These are phyloP conservation scores for Tipula helvola DNA, from an alignment of 2,888 invertebrate genomes.

Conservation along the genomic window DNA sequence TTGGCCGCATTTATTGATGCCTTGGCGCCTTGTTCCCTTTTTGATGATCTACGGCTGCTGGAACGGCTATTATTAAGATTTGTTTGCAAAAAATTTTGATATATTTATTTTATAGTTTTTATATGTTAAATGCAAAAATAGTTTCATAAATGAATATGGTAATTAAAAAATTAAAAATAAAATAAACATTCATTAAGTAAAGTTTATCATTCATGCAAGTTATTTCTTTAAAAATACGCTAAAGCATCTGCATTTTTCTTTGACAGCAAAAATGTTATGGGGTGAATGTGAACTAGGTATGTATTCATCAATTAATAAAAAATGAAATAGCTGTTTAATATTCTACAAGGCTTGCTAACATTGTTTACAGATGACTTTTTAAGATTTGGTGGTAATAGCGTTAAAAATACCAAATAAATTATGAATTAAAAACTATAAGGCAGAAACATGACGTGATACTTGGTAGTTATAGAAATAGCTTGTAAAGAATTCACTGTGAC, in stretches of 20 bases:
- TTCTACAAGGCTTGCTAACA: neutral
- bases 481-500: too few relatives aligned
- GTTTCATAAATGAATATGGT: neutral
- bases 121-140: too few relatives aligned
- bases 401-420: neutral
- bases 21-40: neutral
- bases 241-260: too few relatives aligned
- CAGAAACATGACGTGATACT: neutral
- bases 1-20: neutral
- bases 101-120: neutral
- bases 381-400: neutral
- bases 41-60: slow-evolving; percentile 5
- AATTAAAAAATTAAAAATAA: neutral
- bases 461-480: neutral
- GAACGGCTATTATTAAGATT: slow-evolving; percentile 6
- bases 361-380: neutral
- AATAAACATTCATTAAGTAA: neutral
- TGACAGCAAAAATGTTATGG: too few relatives aligned
- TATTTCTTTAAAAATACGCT: too few relatives aligned
- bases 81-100: neutral
- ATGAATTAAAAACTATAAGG: neutral
- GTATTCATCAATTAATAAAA: neutral
- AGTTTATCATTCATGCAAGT: neutral
- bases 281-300: too few relatives aligned
- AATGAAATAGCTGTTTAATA: neutral